A percentile compares a stretch with the other conserved stretches of the same genome.
phyloP scores from a whole-genome alignment of 2,797 vertebrate species.

The Gadopsis marmoratus region DNA sequence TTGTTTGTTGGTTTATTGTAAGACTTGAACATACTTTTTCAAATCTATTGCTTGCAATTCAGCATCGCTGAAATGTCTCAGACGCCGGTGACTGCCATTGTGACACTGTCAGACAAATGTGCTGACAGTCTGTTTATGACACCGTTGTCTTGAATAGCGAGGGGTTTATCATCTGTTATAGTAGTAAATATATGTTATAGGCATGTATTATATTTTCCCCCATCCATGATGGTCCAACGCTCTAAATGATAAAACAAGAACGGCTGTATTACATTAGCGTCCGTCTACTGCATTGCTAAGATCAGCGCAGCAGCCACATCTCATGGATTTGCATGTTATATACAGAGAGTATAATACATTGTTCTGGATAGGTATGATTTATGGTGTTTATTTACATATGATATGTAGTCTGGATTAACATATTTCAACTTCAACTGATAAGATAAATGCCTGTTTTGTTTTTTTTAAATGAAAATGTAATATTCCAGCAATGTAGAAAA shows the following conservation, averaged over 20 bases:
- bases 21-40: neutral
- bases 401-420: slow-evolving; percentile 49
- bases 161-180: slow-evolving; percentile 10
- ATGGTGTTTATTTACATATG: slow-evolving; percentile 75
- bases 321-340: slow-evolving; percentile 59
- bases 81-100: slow-evolving; percentile 3
- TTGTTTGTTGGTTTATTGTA: neutral
- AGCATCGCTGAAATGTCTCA: neutral
- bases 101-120: slow-evolving; percentile 13
- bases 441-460: slow-evolving; percentile 41
- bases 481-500: slow-evolving; percentile 68
- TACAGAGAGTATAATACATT: slow-evolving; percentile 77
- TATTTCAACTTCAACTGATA: slow-evolving; percentile 49
- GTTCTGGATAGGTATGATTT: slow-evolving; percentile 66
- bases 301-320: slow-evolving; percentile 46
- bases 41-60: slow-evolving; percentile 16
- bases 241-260: slow-evolving; percentile 51
- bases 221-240: slow-evolving; percentile 36
- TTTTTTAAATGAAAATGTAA: slow-evolving; percentile 68
- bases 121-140: slow-evolving; percentile 38
- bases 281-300: slow-evolving; percentile 58
- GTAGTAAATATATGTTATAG: slow-evolving; percentile 41
- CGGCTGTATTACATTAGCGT: slow-evolving; percentile 57
- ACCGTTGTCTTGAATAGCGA: slow-evolving; percentile 13
- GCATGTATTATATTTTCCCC: slow-evolving; percentile 36